Conservation (phyloP, 2,797 vertebrate genomes). For the Syncerus caffer region DNA sequence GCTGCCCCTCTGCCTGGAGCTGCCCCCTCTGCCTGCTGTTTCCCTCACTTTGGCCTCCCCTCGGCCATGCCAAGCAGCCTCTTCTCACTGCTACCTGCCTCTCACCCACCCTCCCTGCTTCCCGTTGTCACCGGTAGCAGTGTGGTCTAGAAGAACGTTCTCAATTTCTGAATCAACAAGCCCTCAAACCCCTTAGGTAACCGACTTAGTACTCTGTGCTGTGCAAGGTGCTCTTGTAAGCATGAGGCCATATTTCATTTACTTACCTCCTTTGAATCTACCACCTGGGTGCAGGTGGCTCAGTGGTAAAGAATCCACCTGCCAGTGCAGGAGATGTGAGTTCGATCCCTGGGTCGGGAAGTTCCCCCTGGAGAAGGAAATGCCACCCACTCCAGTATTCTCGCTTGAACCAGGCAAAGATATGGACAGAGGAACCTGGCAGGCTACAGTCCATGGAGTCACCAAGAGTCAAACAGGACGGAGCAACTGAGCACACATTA, state of each 20-base stretch:
- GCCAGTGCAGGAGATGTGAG: not conserved
- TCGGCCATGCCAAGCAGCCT: accelerated
- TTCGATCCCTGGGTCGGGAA: not conserved
- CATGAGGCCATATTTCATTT: accelerated
- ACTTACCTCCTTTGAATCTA: not conserved
- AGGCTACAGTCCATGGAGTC: not conserved
- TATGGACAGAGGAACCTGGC: not conserved
- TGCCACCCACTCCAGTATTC: not conserved
- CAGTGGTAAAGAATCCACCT: not conserved
- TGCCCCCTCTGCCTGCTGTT: not conserved
- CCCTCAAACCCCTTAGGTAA: not conserved
- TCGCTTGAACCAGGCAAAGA: not conserved
- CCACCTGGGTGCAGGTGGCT: not conserved
- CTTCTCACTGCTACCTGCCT: not conserved
- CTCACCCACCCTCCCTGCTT: not conserved
- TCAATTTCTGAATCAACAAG: not conserved
- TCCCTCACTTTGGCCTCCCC: too few species aligned
- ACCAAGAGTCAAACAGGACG: not conserved
- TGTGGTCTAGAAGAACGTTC: not conserved
- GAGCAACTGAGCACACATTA: not conserved
- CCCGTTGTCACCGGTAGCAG: not conserved
- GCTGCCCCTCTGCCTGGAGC: accelerated
- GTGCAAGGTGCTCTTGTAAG: not conserved
- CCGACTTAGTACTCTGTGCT: accelerated
- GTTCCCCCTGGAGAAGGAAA: not conserved